These are phyloP conservation scores for Drosophila rubida DNA, from an alignment of 2,888 invertebrate genomes.

Conservation along the genomic window DNA sequence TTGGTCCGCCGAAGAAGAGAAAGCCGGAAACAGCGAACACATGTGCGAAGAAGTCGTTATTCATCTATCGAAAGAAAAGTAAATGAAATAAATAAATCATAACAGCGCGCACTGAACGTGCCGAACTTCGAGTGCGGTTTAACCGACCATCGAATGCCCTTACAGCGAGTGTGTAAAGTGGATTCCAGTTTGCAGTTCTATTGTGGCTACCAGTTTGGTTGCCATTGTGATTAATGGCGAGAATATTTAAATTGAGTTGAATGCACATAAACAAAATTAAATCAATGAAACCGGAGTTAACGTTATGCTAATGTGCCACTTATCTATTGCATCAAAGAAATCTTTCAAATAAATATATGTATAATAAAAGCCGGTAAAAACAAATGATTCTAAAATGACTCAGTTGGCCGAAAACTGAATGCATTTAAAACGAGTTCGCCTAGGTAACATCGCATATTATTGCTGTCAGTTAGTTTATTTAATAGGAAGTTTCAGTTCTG, in stretches of 20 bases:
- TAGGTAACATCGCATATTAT: not conserved
- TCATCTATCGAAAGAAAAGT: slow-evolving; percentile 72
- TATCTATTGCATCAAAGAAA: not conserved
- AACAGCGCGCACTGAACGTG: not conserved
- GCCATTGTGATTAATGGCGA: not conserved
- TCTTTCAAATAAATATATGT: not conserved
- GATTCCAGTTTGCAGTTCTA: not conserved
- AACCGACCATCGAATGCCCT: slow-evolving; percentile 7
- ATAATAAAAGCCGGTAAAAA: not conserved
- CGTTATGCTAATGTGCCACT: not conserved
- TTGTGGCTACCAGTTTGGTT: not conserved
- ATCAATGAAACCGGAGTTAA: not conserved
- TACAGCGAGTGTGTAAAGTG: not conserved
- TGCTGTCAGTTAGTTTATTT: not conserved
- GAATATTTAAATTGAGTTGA: not conserved
- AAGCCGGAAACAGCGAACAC: slow-evolving; percentile 92
- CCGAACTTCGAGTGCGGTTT: too few relatives aligned
- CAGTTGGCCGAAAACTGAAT: not conserved
- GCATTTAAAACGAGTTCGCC: not conserved
- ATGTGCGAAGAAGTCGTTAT: slow-evolving; percentile 86
- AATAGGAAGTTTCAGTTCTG: not conserved
- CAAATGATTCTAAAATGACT: not conserved
- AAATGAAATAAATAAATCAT: slow-evolving; percentile 12
- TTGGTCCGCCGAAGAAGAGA: slow-evolving; percentile 93
- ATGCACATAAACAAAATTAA: not conserved